These are phyloP conservation scores for Alouatta palliata DNA, from an alignment of 2,113 vertebrate species.

Conservation along the genomic window DNA sequence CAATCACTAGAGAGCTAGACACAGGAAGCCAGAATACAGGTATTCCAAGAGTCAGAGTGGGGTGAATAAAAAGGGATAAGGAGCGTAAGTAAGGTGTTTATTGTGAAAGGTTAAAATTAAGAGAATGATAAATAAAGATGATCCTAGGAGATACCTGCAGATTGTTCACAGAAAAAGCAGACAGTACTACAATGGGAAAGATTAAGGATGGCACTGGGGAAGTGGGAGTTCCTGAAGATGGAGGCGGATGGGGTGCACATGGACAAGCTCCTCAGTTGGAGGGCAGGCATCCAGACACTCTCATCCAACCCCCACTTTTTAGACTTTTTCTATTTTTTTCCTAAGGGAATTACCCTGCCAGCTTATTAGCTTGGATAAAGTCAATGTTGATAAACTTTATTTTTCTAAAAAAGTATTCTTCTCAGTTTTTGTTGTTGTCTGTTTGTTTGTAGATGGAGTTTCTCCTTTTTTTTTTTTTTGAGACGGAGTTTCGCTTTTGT, in stretches of 20 bases:
- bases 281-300: too few relatives aligned
- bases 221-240: background rate
- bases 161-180: background rate
- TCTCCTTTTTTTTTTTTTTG: too few relatives aligned
- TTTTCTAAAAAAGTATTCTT: background rate
- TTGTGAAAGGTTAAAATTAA: background rate
- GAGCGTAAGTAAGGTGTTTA: background rate
- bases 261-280: background rate
- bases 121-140: background rate
- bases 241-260: background rate
- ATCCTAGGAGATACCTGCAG: background rate
- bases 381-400: background rate
- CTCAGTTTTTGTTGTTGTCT: background rate
- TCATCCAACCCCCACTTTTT: background rate
- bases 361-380: background rate
- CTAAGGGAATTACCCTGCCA: background rate
- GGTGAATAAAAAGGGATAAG: background rate
- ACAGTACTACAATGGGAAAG: background rate
- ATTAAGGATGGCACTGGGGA: background rate
- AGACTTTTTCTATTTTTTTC: background rate
- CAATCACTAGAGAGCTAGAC: background rate
- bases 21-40: background rate
- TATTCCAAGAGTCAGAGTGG: background rate
- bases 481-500: too few relatives aligned
- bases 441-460: fast-evolving